A percentile compares a stretch with the other conserved stretches of the same genome.
Conservation (phyloP, 2,888 invertebrate species). For the Patella caerulea region DNA sequence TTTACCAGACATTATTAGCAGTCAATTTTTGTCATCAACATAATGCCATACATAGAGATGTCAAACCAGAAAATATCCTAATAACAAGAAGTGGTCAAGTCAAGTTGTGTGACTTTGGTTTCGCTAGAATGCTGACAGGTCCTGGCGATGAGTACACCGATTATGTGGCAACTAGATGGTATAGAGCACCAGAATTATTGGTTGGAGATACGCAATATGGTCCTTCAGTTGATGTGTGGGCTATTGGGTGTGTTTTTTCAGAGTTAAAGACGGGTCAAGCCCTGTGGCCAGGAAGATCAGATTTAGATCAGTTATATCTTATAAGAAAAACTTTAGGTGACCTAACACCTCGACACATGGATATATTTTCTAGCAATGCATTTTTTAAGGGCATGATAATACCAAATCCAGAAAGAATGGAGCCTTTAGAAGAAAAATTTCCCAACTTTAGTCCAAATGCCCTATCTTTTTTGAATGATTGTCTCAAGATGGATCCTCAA, state of each 20-base stretch:
- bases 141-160: conserved; percentile 99
- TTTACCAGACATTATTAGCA: conserved; percentile 95
- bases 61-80: conserved; percentile 98
- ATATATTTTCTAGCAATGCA: conserved; percentile 95
- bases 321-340: conserved; percentile 94
- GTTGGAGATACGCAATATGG: conserved; percentile 90
- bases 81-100: conserved; percentile 93
- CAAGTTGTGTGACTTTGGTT: conserved; percentile 98
- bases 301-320: conserved; percentile 96
- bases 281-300: conserved; percentile 96
- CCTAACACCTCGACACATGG: conserved; percentile 92
- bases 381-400: conserved; percentile 93
- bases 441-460: conserved; percentile 76
- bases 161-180: conserved; percentile 99
- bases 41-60: conserved; percentile 94
- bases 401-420: conserved; percentile 89
- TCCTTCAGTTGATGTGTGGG: conserved; percentile 96
- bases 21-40: conserved; percentile 97
- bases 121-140: conserved; percentile 91
- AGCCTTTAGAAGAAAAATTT: conserved; percentile 88
- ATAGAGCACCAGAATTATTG: conserved; percentile 94
- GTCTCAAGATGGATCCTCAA: conserved; percentile 93
- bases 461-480: conserved; percentile 77
- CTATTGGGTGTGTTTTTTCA: conserved; percentile 81
- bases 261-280: conserved; percentile 73